Conservation (phyloP, 2,888 invertebrate species). For the Chironomus tentans region DNA sequence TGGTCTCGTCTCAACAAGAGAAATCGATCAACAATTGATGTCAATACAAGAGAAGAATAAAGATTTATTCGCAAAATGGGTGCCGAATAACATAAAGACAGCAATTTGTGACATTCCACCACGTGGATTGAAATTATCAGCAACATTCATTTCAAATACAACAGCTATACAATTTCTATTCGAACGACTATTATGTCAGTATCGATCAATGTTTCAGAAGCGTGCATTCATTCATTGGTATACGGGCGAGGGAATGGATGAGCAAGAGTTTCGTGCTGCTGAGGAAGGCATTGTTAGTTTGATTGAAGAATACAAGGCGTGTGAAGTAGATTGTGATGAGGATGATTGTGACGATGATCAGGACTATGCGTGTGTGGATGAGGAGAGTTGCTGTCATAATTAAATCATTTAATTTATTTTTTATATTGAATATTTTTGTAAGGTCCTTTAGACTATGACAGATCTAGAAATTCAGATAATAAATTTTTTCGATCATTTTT, state of each 20-base stretch:
- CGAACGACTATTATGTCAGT: constrained; percentile 65
- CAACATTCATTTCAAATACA: constrained; percentile 75
- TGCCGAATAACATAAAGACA: constrained; percentile 77
- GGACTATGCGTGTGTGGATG: neutral
- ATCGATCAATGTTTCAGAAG: constrained; percentile 72
- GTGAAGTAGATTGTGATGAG: neutral
- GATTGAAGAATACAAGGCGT: neutral
- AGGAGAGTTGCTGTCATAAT: neutral
- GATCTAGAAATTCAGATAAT: no score
- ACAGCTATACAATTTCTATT: constrained; percentile 74
- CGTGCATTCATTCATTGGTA: constrained; percentile 82
- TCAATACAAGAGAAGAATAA: constrained; percentile 68
- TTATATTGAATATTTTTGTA: no score
- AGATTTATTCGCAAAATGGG: constrained; percentile 67
- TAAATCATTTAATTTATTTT: no score
- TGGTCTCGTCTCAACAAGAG: constrained; percentile 62
- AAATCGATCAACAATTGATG: constrained; percentile 66
- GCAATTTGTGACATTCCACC: constrained; percentile 79
- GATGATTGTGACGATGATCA: neutral
- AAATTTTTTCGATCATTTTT: no score
- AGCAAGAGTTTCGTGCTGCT: constrained; percentile 68
- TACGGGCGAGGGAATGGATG: constrained; percentile 81
- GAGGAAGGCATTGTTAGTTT: neutral
- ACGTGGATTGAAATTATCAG: constrained; percentile 75
- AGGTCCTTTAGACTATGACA: no score